Conservation (phyloP, 2,888 invertebrate species). For the Petrolisthes manimaculis region DNA sequence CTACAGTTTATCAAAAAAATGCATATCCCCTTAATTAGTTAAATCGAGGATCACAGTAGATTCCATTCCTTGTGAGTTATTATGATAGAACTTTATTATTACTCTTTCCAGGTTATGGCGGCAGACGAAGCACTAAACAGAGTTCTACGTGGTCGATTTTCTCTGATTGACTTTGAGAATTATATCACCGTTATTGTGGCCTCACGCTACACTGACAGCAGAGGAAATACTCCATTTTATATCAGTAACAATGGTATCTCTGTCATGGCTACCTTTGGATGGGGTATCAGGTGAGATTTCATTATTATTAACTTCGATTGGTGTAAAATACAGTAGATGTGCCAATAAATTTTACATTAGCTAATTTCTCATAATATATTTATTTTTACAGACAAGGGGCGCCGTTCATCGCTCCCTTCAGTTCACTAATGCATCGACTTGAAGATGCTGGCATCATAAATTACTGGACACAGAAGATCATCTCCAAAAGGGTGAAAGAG, state of each 20-base stretch:
- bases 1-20: no score
- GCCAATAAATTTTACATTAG: no score
- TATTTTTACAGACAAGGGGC: no score
- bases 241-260: constrained; percentile 1
- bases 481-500: no score
- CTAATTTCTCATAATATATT: no score
- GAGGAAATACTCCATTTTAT: not conserved
- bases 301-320: no score
- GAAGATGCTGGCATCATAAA: no score
- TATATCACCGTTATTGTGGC: not conserved
- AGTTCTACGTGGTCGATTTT: not conserved
- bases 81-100: not conserved
- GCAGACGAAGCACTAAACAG: not conserved
- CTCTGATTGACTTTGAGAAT: not conserved
- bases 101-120: not conserved
- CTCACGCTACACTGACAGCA: not conserved
- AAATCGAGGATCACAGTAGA: not conserved
- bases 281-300: not conserved
- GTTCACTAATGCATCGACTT: no score
- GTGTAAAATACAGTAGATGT: no score
- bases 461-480: no score
- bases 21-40: not conserved
- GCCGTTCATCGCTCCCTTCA: no score
- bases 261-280: not conserved
- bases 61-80: no score